Evolutionary conservation across 2,113 vertebrate genomes (phyloP).

Genomic region (Odocoileus hemionus): DNA sequence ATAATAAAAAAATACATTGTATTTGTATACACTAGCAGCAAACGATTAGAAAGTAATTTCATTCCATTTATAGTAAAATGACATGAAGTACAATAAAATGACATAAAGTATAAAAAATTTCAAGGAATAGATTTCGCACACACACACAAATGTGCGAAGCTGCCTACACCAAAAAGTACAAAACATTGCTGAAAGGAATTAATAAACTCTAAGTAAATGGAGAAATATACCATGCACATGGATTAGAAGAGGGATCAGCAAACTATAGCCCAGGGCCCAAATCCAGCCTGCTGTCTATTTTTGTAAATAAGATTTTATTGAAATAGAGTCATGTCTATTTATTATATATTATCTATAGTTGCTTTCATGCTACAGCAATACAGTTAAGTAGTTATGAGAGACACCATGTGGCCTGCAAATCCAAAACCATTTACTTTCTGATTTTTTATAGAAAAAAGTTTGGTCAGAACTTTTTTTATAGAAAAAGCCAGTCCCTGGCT

Average conservation of each 20-base stretch:
- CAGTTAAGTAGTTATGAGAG: not conserved
- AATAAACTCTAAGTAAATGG: not conserved
- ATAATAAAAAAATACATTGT: not conserved
- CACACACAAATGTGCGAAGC: not conserved
- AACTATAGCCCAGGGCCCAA: not conserved
- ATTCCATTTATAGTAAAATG: not conserved
- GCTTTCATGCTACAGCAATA: not conserved
- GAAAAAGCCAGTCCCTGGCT: not conserved
- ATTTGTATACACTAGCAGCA: not conserved
- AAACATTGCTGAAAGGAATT: not conserved
- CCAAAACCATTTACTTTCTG: not conserved
- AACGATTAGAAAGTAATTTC: not conserved
- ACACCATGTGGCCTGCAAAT: not conserved
- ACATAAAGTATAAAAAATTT: not conserved
- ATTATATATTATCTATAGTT: not conserved
- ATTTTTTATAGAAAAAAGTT: not conserved
- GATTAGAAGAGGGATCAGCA: not conserved
- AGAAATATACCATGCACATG: not conserved
- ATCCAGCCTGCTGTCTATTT: not conserved
- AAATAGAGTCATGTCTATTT: not conserved
- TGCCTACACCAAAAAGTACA: not conserved
- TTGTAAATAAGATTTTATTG: not conserved
- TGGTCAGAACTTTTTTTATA: not conserved
- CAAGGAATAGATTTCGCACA: not conserved
- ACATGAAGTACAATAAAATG: not conserved